Conservation (phyloP, 2,797 vertebrate species). For the Propithecus deckenii region DNA sequence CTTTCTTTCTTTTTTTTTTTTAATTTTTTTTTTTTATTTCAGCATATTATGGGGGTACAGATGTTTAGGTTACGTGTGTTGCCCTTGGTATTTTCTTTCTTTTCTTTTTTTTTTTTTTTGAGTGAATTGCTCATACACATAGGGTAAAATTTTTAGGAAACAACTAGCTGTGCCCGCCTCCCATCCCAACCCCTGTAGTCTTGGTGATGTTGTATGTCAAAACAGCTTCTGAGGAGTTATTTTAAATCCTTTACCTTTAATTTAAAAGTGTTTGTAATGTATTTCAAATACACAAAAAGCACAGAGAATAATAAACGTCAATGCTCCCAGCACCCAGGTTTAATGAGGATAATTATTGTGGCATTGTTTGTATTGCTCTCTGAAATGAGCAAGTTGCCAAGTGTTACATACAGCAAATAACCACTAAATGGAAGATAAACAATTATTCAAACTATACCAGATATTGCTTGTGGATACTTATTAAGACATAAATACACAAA, state of each 20-base stretch:
- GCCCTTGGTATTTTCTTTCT: no score
- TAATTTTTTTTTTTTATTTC: neutral
- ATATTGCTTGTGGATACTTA: neutral
- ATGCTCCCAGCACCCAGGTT: neutral
- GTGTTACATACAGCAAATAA: neutral
- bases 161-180: neutral
- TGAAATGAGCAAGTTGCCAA: neutral
- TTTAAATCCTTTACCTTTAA: neutral
- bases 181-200: neutral
- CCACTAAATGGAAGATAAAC: neutral
- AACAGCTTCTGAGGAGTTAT: neutral
- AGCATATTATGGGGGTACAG: no score
- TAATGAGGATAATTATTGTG: neutral
- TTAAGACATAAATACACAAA: neutral
- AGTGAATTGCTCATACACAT: neutral
- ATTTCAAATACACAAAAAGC: neutral
- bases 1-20: neutral
- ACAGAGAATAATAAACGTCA: neutral
- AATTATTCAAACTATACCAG: neutral
- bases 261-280: neutral
- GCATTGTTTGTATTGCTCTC: neutral
- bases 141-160: conserved; percentile 3
- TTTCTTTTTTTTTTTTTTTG: neutral
- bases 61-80: no score
- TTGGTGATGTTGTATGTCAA: neutral